A percentile compares a stretch with the other conserved stretches of the same genome.
Conservation (phyloP, 2,113 vertebrate species). For the Chascanopsetta lugubris region DNA sequence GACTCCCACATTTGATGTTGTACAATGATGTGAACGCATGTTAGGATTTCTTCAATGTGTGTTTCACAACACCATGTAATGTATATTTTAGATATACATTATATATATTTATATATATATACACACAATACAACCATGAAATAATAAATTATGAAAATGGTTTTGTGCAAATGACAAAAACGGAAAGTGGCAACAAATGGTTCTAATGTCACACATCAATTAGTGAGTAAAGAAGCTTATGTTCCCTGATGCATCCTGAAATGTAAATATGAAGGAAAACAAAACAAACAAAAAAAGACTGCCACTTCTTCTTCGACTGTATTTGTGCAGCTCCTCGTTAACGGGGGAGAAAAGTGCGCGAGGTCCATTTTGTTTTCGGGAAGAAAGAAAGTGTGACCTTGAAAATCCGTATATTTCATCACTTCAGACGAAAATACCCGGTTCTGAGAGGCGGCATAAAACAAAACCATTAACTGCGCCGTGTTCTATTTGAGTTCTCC, state of each 20-base stretch:
- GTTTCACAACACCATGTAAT: too few species aligned
- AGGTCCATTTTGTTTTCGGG: neutral
- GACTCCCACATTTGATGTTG: too few species aligned
- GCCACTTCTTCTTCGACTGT: neutral
- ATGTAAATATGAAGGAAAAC: neutral
- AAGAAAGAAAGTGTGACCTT: constrained; percentile 3
- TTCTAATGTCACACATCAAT: neutral
- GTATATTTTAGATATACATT: too few species aligned
- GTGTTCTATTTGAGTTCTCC: constrained; percentile 30
- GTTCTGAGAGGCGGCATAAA: constrained; percentile 3
- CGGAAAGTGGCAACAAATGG: neutral
- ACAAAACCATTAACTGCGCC: constrained; percentile 9
- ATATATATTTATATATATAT: too few species aligned
- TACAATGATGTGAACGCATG: too few species aligned
- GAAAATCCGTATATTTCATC: constrained; percentile 18
- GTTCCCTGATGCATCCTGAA: neutral
- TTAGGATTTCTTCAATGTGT: too few species aligned
- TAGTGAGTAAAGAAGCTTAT: too few species aligned
- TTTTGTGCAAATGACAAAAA: too few species aligned
- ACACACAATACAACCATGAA: too few species aligned
- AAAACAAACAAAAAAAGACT: neutral
- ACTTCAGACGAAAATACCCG: neutral
- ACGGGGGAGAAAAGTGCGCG: neutral
- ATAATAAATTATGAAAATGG: too few species aligned
- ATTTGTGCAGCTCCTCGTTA: neutral